A percentile compares a stretch with the other conserved stretches of the same genome.
Evolutionary conservation across 2,888 invertebrate genomes (phyloP).

Genomic region (Gasteruption jaculator): DNA sequence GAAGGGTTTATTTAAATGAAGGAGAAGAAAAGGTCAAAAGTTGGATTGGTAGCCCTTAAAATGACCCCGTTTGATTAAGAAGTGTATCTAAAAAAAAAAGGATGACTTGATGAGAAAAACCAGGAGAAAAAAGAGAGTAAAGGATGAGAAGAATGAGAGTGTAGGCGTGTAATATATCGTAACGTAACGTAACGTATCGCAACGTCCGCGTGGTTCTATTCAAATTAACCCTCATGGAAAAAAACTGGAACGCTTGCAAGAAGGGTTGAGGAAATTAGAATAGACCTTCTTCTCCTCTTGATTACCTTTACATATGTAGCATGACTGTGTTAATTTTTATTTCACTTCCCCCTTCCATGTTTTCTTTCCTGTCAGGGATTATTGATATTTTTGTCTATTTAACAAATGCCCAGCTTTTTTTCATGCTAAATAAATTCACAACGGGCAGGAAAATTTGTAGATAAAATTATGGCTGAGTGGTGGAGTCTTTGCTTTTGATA

Average conservation of each 20-base stretch:
- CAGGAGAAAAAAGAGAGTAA: slow-evolving; percentile 22
- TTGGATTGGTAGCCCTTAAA: too few species aligned
- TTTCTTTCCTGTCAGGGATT: too few species aligned
- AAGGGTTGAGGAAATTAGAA: slow-evolving; percentile 45
- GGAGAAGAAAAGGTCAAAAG: slow-evolving; percentile 8
- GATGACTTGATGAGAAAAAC: slow-evolving; percentile 14
- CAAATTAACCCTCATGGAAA: slow-evolving; percentile 49
- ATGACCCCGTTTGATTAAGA: slow-evolving; percentile 17
- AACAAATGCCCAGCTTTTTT: too few species aligned
- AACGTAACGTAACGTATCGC: slow-evolving; percentile 23
- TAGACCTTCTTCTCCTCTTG: slow-evolving; percentile 33
- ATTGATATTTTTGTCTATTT: too few species aligned
- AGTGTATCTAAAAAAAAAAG: slow-evolving; percentile 17
- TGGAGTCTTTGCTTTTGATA: too few species aligned
- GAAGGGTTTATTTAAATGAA: background rate
- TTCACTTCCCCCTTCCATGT: slow-evolving; percentile 27
- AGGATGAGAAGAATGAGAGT: slow-evolving; percentile 20
- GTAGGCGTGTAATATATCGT: slow-evolving; percentile 39
- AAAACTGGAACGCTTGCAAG: slow-evolving; percentile 29
- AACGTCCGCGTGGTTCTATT: slow-evolving; percentile 32
- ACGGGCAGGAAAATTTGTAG: too few species aligned
- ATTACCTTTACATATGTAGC: slow-evolving; percentile 40
- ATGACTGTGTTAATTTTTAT: slow-evolving; percentile 44
- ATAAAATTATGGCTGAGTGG: too few species aligned
- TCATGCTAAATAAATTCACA: too few species aligned